Percentiles rank a stretch among this genome's conserved stretches.
These are phyloP conservation scores for Stegodyphus dumicola DNA, from an alignment of 1,140 invertebrate species.

Conservation along the genomic window DNA sequence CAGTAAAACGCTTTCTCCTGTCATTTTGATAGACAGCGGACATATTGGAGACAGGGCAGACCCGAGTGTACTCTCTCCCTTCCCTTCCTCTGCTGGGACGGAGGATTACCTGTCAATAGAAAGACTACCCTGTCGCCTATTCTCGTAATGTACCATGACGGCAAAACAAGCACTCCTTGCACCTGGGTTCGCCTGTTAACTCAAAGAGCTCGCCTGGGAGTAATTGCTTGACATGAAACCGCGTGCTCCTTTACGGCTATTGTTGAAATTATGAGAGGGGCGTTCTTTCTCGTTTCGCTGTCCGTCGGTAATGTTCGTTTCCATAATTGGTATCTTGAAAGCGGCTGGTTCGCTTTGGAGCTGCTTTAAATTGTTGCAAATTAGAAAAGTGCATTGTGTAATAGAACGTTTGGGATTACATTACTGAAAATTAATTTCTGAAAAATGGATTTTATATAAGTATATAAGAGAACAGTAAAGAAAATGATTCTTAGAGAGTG, in stretches of 20 bases:
- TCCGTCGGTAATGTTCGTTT: not conserved
- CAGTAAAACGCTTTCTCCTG: constrained; percentile 31
- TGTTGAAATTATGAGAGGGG: constrained; percentile 33
- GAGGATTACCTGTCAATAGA: constrained; percentile 60
- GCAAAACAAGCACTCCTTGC: constrained; percentile 41
- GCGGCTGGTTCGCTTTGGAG: too few species aligned
- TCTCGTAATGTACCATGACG: constrained; percentile 55
- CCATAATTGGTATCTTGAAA: too few species aligned
- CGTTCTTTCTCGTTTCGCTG: not conserved
- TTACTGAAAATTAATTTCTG: too few species aligned
- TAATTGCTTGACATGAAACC: constrained; percentile 47
- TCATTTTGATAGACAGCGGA: constrained; percentile 60
- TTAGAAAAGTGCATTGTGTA: too few species aligned
- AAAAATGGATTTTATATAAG: too few species aligned
- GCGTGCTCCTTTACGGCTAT: not conserved
- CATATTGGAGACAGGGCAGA: constrained; percentile 56
- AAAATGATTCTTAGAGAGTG: too few species aligned
- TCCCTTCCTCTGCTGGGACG: not conserved
- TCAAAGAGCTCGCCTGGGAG: constrained; percentile 48
- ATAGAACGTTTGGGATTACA: too few species aligned
- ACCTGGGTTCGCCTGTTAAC: constrained; percentile 51
- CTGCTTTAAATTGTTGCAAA: too few species aligned
- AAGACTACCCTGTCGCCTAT: constrained; percentile 37
- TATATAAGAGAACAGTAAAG: too few species aligned
- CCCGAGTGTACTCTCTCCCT: not conserved